phyloP scores from a whole-genome alignment of 2,113 vertebrate genomes.

The Crotalus horridus region DNA sequence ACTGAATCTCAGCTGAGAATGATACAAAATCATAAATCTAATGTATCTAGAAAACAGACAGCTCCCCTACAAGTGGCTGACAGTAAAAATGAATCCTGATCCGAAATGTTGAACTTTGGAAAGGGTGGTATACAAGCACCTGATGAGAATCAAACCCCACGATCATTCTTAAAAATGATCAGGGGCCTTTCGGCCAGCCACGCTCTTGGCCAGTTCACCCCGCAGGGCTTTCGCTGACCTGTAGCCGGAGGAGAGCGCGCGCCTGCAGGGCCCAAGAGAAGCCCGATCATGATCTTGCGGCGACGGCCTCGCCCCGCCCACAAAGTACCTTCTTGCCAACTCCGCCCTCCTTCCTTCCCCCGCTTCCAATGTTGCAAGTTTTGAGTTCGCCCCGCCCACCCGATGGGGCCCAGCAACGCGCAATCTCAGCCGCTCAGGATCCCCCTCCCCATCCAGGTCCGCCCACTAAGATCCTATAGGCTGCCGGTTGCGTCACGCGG shows the following conservation, averaged over 20 bases:
- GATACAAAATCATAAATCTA: not conserved
- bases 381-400: not conserved
- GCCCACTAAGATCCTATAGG: not conserved
- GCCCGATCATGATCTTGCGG: not conserved
- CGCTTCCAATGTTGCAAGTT: not conserved
- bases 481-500: slow-evolving; percentile 20
- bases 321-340: not conserved
- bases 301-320: not conserved
- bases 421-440: not conserved
- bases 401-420: not conserved
- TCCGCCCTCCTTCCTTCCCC: not conserved
- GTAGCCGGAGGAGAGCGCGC: too few relatives aligned
- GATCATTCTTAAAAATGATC: not conserved
- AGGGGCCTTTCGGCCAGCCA: not conserved
- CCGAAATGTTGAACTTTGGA: not conserved
- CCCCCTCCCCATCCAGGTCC: not conserved
- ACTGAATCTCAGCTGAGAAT: not conserved
- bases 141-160: not conserved
- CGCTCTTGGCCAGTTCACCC: not conserved
- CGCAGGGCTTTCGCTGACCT: too few relatives aligned
- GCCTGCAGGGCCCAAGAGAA: not conserved
- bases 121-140: not conserved
- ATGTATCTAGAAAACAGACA: not conserved
- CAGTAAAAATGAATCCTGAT: not conserved
- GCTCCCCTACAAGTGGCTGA: not conserved